Percentiles rank a stretch among this genome's conserved stretches.
Conservation (phyloP, 1,140 invertebrate species). For the Drosophila virilis region DNA sequence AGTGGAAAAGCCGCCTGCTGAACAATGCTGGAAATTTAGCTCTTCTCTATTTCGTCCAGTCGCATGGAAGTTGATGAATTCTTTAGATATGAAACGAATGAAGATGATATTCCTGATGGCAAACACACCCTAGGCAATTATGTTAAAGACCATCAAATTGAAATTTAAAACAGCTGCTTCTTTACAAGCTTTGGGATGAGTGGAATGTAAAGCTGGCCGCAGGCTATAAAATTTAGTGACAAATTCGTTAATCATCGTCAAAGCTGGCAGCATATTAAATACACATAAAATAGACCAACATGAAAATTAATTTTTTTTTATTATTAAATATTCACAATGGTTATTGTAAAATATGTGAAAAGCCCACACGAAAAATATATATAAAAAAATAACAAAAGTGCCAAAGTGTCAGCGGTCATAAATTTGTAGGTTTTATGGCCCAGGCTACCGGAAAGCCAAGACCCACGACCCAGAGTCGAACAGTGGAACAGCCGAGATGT, state of each 20-base stretch:
- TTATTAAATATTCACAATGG: constrained; percentile 68
- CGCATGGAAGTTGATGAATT: neutral
- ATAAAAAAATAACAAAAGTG: constrained; percentile 39
- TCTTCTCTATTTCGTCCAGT: neutral
- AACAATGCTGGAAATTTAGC: constrained; percentile 12
- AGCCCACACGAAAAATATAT: constrained; percentile 35
- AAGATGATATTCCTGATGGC: neutral
- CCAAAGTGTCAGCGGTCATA: constrained; percentile 54
- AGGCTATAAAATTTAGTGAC: constrained; percentile 63
- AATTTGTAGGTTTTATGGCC: constrained; percentile 72
- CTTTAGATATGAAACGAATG: neutral
- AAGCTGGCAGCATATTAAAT: constrained; percentile 58
- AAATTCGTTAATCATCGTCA: constrained; percentile 50
- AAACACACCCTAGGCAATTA: neutral
- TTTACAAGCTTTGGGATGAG: constrained; percentile 6
- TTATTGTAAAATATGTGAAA: constrained; percentile 22
- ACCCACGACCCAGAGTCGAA: constrained; percentile 24
- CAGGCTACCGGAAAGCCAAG: constrained; percentile 67
- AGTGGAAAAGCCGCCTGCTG: constrained; percentile 41
- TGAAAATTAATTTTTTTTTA: constrained; percentile 67
- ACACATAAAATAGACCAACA: constrained; percentile 53
- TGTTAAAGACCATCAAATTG: too few species aligned
- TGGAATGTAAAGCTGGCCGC: constrained; percentile 23
- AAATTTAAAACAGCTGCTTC: neutral
- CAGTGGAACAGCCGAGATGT: constrained; percentile 24